A percentile compares a stretch with the other conserved stretches of the same genome.
Evolutionary conservation across 1,140 invertebrate species (phyloP).

Genomic region (Drosophila murphyi): DNA sequence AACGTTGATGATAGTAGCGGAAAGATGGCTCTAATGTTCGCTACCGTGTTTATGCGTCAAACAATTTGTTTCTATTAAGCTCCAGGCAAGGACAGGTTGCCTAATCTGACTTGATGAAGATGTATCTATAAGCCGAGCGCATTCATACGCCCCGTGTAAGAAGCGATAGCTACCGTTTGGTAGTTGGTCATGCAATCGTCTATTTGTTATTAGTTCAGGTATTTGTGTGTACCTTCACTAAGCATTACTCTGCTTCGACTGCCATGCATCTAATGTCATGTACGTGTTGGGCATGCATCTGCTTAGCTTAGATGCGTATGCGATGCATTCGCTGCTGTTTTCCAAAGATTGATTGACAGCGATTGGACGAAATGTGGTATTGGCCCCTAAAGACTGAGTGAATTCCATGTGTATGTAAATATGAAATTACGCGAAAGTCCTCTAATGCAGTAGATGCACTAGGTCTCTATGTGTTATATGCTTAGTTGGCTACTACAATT

Average conservation of each 20-base stretch:
- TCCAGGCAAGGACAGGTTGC: conserved; percentile 7
- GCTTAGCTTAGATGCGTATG: conserved; percentile 49
- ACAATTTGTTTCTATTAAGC: conserved; percentile 76
- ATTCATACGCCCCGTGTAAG: conserved; percentile 55
- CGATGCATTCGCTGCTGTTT: conserved; percentile 5
- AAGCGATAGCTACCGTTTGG: conserved; percentile 10
- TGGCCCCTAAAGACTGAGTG: background rate
- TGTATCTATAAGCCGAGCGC: conserved; percentile 18
- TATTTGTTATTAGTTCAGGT: background rate
- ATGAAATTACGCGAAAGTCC: no score
- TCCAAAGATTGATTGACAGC: conserved; percentile 3
- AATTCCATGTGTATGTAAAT: background rate
- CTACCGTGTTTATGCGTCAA: conserved; percentile 61
- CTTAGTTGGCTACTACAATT: no score
- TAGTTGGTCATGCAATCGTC: conserved; percentile 34
- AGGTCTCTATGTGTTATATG: no score
- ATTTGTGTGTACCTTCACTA: conserved; percentile 8
- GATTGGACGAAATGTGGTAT: background rate
- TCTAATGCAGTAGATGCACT: no score
- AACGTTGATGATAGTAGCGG: conserved; percentile 16
- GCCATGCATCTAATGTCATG: conserved; percentile 34
- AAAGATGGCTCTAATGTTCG: conserved; percentile 44
- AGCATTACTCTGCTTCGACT: conserved; percentile 4
- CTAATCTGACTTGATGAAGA: conserved; percentile 22
- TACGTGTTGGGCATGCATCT: conserved; percentile 63